Conservation (phyloP, 92 coral and sea anemone species). For the Bergia puertoricense region DNA sequence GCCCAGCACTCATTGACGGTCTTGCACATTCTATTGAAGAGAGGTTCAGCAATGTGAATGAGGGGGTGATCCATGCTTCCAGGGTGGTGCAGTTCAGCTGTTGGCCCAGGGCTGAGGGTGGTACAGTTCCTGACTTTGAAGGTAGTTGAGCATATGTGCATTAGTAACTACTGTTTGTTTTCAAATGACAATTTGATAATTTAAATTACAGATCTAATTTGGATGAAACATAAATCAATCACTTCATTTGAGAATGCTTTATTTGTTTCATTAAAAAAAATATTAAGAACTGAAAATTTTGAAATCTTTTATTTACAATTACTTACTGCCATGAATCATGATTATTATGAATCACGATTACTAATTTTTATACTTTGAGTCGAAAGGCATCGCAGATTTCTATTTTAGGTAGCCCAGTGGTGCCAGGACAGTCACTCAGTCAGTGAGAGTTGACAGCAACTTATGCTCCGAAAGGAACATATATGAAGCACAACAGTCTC, state of each 20-base stretch:
- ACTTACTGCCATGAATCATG: slow-evolving; percentile 28
- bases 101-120: not conserved
- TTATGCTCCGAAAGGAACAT: slow-evolving; percentile 5
- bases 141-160: not conserved
- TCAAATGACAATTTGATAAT: slow-evolving; percentile 18
- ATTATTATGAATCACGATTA: slow-evolving; percentile 14
- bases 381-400: not conserved
- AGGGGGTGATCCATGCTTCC: slow-evolving; percentile 16
- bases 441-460: slow-evolving; percentile 4
- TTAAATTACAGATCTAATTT: slow-evolving; percentile 11
- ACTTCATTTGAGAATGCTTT: slow-evolving; percentile 29
- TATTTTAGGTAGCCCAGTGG: slow-evolving; percentile 18
- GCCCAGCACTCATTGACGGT: slow-evolving; percentile 6
- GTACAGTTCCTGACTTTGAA: not conserved
- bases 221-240: slow-evolving; percentile 22
- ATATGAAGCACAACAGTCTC: slow-evolving; percentile 13
- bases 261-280: slow-evolving; percentile 18
- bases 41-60: slow-evolving; percentile 14
- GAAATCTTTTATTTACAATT: slow-evolving; percentile 16
- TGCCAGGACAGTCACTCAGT: slow-evolving; percentile 14
- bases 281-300: slow-evolving; percentile 10
- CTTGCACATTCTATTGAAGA: slow-evolving; percentile 6
- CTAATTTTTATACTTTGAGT: slow-evolving; percentile 18
- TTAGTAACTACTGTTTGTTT: not conserved
- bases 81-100: slow-evolving; percentile 13